These are phyloP conservation scores for Procambarus clarkii DNA, from an alignment of 1,140 invertebrate species.

Conservation along the genomic window DNA sequence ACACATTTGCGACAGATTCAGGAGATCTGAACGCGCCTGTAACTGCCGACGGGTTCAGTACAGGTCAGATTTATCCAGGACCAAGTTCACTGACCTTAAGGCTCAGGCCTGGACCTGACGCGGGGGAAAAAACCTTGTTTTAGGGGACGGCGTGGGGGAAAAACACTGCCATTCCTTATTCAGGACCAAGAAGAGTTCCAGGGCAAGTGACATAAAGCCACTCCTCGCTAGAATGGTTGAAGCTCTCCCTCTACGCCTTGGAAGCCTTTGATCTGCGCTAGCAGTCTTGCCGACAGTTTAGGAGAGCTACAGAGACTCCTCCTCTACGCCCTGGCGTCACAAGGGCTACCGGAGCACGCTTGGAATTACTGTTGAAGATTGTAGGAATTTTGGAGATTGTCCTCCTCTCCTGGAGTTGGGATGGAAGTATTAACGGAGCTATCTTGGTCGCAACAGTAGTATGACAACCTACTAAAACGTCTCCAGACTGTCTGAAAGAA, in stretches of 20 bases:
- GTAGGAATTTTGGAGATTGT: background rate
- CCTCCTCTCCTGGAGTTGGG: background rate
- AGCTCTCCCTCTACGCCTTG: background rate
- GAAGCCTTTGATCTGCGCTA: background rate
- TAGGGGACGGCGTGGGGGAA: background rate
- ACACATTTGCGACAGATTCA: too few species aligned
- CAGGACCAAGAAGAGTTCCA: background rate
- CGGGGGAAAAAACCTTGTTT: background rate
- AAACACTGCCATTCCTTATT: background rate
- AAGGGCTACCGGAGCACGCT: too few species aligned
- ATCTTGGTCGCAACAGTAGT: too few species aligned
- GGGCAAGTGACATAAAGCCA: background rate
- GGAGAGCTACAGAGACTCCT: background rate
- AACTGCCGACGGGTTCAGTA: too few species aligned
- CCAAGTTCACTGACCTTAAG: too few species aligned
- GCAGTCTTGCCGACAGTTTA: background rate
- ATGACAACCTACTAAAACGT: too few species aligned
- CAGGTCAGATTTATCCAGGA: too few species aligned
- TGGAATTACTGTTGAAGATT: too few species aligned
- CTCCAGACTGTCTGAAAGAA: too few species aligned
- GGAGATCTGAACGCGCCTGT: too few species aligned
- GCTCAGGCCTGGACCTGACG: background rate
- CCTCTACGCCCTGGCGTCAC: background rate
- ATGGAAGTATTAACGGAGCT: too few species aligned
- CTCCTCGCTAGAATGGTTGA: background rate